phyloP scores from a whole-genome alignment of 2,113 vertebrate genomes.

The Macrotis lagotis region DNA sequence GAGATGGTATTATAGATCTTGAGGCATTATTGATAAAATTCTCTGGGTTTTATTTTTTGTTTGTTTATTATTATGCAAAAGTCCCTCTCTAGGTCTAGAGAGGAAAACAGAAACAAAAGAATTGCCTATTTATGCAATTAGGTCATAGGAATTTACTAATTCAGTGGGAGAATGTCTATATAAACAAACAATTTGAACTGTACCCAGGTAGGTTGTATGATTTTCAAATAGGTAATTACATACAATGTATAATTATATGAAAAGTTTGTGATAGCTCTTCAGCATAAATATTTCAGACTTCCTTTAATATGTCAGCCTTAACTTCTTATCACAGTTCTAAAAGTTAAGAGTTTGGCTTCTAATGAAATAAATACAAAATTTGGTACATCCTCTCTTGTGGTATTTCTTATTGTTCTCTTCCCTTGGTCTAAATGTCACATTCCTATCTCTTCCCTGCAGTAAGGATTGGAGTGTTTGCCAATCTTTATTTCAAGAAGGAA shows the following conservation, averaged over 20 bases:
- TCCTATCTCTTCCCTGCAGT: neutral
- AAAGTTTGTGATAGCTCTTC: neutral
- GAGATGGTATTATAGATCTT: neutral
- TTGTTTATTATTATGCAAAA: neutral
- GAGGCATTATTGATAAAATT: neutral
- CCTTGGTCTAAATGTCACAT: neutral
- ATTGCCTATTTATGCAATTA: neutral
- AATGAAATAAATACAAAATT: neutral
- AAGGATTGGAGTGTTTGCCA: neutral
- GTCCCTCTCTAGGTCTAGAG: neutral
- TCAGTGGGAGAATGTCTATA: neutral
- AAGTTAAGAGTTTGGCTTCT: conserved; percentile 46
- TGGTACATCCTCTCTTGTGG: neutral
- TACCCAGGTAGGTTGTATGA: conserved; percentile 14
- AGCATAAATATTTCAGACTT: neutral
- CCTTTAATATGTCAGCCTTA: neutral
- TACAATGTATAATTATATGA: conserved; percentile 31
- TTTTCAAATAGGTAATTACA: conserved; percentile 53
- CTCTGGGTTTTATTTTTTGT: neutral
- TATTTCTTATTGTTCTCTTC: neutral
- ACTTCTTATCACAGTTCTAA: neutral
- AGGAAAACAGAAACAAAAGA: neutral
- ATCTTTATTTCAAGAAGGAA: conserved; percentile 16
- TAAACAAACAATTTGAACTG: neutral
- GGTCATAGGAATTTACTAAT: neutral